Percentiles rank a stretch among this genome's conserved stretches.
phyloP scores from a whole-genome alignment of 2,113 vertebrate species.

The Oreochromis niloticus region DNA sequence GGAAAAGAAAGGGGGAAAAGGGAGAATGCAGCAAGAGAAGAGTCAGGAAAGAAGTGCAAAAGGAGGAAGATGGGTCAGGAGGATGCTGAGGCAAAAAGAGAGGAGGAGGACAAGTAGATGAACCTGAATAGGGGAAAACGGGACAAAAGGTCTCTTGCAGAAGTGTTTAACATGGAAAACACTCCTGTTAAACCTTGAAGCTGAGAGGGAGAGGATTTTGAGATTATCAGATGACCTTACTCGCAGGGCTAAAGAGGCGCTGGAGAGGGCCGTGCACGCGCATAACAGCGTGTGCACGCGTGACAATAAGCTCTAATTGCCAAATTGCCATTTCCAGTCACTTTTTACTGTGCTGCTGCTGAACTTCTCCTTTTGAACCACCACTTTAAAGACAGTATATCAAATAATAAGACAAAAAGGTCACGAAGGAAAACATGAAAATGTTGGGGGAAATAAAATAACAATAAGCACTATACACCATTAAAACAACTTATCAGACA shows the following conservation, averaged over 20 bases:
- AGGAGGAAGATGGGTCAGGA: neutral
- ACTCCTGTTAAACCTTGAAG: neutral
- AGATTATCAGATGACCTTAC: conserved; percentile 63
- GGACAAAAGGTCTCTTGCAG: neutral
- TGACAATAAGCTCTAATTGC: neutral
- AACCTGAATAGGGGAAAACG: neutral
- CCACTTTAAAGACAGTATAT: neutral
- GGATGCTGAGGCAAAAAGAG: neutral
- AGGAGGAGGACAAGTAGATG: neutral
- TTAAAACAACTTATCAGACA: neutral
- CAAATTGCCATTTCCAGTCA: neutral
- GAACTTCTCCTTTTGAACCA: neutral
- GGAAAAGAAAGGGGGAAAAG: neutral
- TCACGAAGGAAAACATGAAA: neutral
- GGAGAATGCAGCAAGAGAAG: neutral
- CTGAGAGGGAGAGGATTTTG: conserved; percentile 36
- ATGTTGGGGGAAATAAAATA: neutral
- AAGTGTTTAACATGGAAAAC: neutral
- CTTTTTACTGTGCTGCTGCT: neutral
- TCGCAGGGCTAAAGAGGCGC: neutral
- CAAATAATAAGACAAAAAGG: neutral
- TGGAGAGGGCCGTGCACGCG: neutral
- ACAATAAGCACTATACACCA: neutral
- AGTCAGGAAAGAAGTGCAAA: neutral
- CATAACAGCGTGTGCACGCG: neutral